Base-by-base conservation (phyloP, 2,113 vertebrate species). In the Pitta sordida region DNA sequence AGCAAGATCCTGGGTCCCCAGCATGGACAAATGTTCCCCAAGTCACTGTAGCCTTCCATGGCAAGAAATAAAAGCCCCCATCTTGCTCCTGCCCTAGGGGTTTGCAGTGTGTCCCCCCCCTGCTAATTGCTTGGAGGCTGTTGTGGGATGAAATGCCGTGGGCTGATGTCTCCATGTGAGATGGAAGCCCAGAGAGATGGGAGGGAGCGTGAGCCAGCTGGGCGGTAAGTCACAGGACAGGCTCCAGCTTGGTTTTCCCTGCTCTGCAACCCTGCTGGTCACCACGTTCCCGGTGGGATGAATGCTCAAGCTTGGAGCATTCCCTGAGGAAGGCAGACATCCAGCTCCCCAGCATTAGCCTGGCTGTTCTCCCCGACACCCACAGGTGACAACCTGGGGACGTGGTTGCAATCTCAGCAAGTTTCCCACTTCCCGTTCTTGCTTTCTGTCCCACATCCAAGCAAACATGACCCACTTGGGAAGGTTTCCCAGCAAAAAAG, bases 331-430 rank as follows among this genome's bases (percentile, higher is more conserved):
- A 52, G n/a, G 63, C 26, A 8, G 21, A 32, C 21, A 13, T 20
- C 10, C 30, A 6, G 29, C 22, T 55, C 9, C 58, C 39, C 15
- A 15, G 7, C 5, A 1, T 36, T 7, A 44, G n/a, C 70, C 67
- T 0, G 1, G 15, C 58, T 11, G 16, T 26, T 46, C 68, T 67
- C 46, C n/a, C 29, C 0, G 0, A 21, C 34, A 59, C 18, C 29
- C 1, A 1, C 70, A 39, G 36, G 46, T 26, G 69, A 21, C 1
- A 3, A 41, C 7, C 29, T 2, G 39, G 44, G 39, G 29, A 77
- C 69, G 41, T 55, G 58, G 43, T 43, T 49, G 41, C 46, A 17
- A 41, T 53, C 68, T 80, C 53, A 30, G 86, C n/a, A 13, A 26
- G 29, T 43, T 63, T 53, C 53, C 37, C 32, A 10, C n/a, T 39